Conservation (phyloP, 2,888 invertebrate species). For the Neoaliturus tenellus region DNA sequence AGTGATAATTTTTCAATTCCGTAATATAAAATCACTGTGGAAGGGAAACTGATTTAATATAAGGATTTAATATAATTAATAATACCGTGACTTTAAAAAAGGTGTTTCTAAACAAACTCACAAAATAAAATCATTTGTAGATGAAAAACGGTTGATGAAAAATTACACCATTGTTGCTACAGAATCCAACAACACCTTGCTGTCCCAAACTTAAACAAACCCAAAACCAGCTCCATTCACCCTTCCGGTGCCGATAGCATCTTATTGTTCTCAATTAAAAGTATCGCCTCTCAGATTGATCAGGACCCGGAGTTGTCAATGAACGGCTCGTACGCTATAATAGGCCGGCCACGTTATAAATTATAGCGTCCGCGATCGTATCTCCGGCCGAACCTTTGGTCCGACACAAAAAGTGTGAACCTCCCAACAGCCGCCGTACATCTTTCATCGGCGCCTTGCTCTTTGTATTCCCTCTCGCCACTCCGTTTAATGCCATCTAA, state of each 20-base stretch:
- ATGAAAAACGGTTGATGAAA: no score
- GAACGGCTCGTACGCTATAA: conserved; percentile 29
- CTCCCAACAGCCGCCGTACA: conserved; percentile 38
- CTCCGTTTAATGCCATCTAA: conserved; percentile 34
- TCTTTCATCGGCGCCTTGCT: conserved; percentile 41
- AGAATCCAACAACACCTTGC: no score
- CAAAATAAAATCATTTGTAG: no score
- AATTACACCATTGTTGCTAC: no score
- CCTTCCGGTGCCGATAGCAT: neutral
- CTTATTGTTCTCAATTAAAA: conserved; percentile 40
- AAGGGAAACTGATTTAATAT: no score
- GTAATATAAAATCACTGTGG: no score
- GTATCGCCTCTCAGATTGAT: neutral
- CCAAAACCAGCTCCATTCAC: neutral
- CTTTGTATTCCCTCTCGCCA: conserved; percentile 32
- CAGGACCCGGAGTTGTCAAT: conserved; percentile 8
- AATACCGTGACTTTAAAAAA: no score
- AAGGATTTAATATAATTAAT: no score
- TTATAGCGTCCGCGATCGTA: conserved; percentile 53
- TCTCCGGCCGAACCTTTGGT: conserved; percentile 32
- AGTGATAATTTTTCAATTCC: no score
- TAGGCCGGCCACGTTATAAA: conserved; percentile 52
- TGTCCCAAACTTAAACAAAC: no score
- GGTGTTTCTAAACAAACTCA: no score
- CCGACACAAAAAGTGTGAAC: conserved; percentile 57